Percentiles rank a stretch among this genome's conserved stretches.
phyloP scores from a whole-genome alignment of 2,113 vertebrate genomes.

The Aepyceros melampus region DNA sequence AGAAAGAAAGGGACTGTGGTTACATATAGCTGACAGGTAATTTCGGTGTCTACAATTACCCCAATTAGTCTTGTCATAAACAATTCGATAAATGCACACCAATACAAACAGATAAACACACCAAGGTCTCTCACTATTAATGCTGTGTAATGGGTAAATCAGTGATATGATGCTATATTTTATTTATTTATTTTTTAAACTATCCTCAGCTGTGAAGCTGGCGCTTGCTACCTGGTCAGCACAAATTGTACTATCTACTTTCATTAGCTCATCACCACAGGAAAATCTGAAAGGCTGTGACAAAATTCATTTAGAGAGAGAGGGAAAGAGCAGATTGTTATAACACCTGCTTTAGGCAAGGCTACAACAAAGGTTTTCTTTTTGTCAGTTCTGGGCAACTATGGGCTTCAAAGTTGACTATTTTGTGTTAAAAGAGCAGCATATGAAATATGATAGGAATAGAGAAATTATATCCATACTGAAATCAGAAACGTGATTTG shows the following conservation, averaged over 20 bases:
- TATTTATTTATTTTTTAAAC: constrained; percentile 89
- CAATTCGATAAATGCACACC: constrained; percentile 98
- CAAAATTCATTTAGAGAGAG: constrained; percentile 97
- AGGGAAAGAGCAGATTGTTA: constrained; percentile 90
- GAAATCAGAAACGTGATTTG: constrained; percentile 55
- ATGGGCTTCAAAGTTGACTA: constrained; percentile 68
- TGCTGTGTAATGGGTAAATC: constrained; percentile 97
- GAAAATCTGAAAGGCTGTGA: constrained; percentile 96
- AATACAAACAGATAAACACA: constrained; percentile 99
- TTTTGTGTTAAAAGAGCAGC: constrained; percentile 76
- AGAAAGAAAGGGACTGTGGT: constrained; percentile 95
- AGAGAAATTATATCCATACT: constrained; percentile 67
- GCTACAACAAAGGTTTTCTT: constrained; percentile 89
- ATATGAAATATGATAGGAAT: constrained; percentile 74
- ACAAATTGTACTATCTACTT: constrained; percentile 99
- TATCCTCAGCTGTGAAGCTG: constrained; percentile 91
- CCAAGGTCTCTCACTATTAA: constrained; percentile 92
- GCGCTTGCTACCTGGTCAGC: constrained; percentile 95
- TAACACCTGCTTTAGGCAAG: constrained; percentile 94
- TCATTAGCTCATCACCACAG: constrained; percentile 93
- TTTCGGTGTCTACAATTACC: constrained; percentile 99
- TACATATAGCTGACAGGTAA: constrained; percentile 99
- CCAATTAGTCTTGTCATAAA: constrained; percentile 99
- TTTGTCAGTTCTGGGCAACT: constrained; percentile 61
- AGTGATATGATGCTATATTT: constrained; percentile 88